phyloP scores from a whole-genome alignment of 2,113 vertebrate genomes.

The Anhinga anhinga region DNA sequence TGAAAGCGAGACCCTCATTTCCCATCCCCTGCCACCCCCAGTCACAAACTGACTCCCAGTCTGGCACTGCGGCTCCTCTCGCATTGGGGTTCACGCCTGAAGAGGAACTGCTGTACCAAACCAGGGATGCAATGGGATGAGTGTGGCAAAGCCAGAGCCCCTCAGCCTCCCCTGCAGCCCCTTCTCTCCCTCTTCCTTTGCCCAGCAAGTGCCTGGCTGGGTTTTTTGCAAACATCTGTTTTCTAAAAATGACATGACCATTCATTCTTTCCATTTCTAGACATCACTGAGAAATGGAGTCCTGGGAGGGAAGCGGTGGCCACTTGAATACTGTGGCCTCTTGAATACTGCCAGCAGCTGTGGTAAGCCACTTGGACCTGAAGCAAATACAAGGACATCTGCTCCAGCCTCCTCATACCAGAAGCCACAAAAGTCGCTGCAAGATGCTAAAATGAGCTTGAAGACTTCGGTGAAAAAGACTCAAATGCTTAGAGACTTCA shows the following conservation, averaged over 20 bases:
- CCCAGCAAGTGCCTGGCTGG: neutral
- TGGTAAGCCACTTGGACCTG: neutral
- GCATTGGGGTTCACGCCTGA: neutral
- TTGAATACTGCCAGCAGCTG: neutral
- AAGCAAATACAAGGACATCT: neutral
- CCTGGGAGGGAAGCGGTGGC: neutral
- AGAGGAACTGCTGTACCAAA: neutral
- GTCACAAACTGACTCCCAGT: fast-evolving
- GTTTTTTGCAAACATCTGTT: neutral
- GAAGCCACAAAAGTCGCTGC: neutral
- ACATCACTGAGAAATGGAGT: neutral
- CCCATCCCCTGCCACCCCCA: neutral
- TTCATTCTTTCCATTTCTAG: constrained; percentile 15
- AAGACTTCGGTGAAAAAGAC: neutral
- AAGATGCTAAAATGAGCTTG: neutral
- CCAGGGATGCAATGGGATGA: fast-evolving
- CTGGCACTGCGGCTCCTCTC: neutral
- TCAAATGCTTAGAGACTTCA: neutral
- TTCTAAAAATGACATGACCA: neutral
- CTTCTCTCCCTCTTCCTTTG: neutral
- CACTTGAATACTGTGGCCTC: no score
- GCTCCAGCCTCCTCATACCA: neutral
- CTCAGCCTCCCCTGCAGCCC: neutral
- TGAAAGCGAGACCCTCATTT: neutral
- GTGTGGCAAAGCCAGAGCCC: fast-evolving